These are phyloP conservation scores for Cochlearius cochlearius DNA, from an alignment of 2,113 vertebrate species.

Conservation along the genomic window DNA sequence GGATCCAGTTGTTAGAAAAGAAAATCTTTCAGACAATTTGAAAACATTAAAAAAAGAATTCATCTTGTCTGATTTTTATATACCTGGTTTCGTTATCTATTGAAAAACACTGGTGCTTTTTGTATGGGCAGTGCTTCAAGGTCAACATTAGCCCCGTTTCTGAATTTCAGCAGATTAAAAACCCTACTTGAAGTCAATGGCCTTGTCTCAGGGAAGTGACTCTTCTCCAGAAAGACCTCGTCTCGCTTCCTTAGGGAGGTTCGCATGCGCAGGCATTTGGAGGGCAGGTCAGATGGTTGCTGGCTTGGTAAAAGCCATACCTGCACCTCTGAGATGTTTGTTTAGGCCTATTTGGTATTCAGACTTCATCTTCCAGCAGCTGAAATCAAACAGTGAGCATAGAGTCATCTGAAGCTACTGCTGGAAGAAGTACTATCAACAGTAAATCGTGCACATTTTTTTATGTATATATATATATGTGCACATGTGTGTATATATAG, in stretches of 20 bases:
- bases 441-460: not conserved
- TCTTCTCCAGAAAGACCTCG: not conserved
- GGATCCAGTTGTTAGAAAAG: not conserved
- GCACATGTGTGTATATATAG: not conserved
- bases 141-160: not conserved
- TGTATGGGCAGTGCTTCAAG: not conserved
- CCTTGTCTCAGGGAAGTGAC: not conserved
- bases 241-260: not conserved
- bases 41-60: not conserved
- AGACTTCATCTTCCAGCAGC: not conserved
- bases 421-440: not conserved
- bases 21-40: not conserved
- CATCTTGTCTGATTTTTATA: not conserved
- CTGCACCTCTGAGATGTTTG: not conserved
- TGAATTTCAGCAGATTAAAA: not conserved
- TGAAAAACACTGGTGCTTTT: not conserved
- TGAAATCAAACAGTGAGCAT: not conserved
- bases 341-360: not conserved
- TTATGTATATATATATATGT: too few relatives aligned
- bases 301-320: not conserved
- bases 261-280: not conserved
- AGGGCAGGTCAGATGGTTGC: not conserved
- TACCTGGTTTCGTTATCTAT: not conserved
- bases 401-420: not conserved
- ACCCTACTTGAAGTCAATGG: not conserved